Percentiles rank a stretch among this genome's conserved stretches.
Evolutionary conservation across 2,797 vertebrate genomes (phyloP).

Genomic region (Centropyge bicolor): DNA sequence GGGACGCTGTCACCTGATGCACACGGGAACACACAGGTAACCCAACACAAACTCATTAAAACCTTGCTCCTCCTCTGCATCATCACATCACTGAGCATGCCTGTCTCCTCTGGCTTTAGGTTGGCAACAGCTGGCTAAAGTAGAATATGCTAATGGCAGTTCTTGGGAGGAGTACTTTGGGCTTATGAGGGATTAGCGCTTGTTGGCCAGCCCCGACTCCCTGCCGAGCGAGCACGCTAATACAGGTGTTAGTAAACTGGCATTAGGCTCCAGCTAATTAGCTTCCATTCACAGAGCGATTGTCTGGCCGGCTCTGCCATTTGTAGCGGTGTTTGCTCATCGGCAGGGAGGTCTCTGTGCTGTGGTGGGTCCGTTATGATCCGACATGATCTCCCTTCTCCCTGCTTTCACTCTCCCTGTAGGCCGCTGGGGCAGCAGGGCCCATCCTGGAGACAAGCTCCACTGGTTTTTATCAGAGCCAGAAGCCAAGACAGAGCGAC

Average conservation of each 20-base stretch:
- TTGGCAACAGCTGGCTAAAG: conserved; percentile 91
- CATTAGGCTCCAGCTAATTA: conserved; percentile 91
- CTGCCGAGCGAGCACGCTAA: conserved; percentile 88
- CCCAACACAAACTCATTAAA: neutral
- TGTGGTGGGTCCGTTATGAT: conserved; percentile 92
- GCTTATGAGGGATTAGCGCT: conserved; percentile 95
- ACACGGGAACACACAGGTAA: conserved; percentile 18
- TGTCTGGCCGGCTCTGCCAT: conserved; percentile 85
- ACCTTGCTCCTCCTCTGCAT: conserved; percentile 12
- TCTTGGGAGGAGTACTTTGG: conserved; percentile 81
- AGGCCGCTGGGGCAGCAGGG: conserved; percentile 42
- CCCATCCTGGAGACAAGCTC: conserved; percentile 31
- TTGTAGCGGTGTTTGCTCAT: conserved; percentile 88
- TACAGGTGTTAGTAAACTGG: conserved; percentile 97
- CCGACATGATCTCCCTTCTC: conserved; percentile 78
- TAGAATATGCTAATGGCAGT: conserved; percentile 92
- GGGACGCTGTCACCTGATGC: neutral
- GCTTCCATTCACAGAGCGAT: conserved; percentile 87
- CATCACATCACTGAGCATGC: conserved; percentile 74
- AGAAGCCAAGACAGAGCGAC: conserved; percentile 15
- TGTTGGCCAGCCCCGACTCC: conserved; percentile 89
- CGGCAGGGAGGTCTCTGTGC: conserved; percentile 87
- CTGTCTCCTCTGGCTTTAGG: conserved; percentile 85
- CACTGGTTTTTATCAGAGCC: conserved; percentile 20
- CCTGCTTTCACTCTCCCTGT: conserved; percentile 55